Percentiles rank a stretch among this genome's conserved stretches.
Evolutionary conservation across 1,140 invertebrate genomes (phyloP).

Genomic region (Aphelenchoides besseyi): DNA sequence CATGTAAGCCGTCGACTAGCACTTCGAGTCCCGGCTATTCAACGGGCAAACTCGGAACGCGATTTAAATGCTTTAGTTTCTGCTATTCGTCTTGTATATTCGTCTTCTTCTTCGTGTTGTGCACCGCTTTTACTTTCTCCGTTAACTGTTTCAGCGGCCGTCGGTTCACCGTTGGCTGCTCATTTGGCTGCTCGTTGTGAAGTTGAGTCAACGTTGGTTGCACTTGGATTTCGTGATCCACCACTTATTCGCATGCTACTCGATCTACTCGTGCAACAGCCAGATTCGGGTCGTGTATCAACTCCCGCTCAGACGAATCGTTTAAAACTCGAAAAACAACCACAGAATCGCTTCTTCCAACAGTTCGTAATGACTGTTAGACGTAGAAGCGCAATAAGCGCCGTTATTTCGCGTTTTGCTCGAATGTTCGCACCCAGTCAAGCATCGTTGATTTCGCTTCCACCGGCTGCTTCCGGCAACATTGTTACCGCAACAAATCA

Average conservation of each 20-base stretch:
- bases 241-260: slow-evolving; percentile 27
- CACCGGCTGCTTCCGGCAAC: neutral
- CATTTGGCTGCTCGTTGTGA: slow-evolving; percentile 7
- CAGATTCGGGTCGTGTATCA: slow-evolving; percentile 15
- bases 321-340: neutral
- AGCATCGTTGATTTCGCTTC: neutral
- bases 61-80: neutral
- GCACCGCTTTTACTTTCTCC: neutral
- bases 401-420: neutral
- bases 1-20: slow-evolving; percentile 2
- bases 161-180: neutral
- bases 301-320: neutral
- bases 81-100: neutral
- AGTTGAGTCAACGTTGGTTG: neutral
- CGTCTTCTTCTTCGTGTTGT: slow-evolving; percentile 4
- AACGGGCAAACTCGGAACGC: neutral
- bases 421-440: slow-evolving; percentile 8
- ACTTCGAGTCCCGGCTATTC: neutral
- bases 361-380: slow-evolving; percentile 16
- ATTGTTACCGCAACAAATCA: neutral
- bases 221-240: slow-evolving; percentile 26
- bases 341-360: slow-evolving; percentile 11
- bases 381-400: slow-evolving; percentile 3
- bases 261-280: slow-evolving; percentile 19
- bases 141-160: neutral